Evolutionary conservation across 2,797 vertebrate genomes (phyloP), one percentile per base, ranked within the genome.

Genomic region (Uromys caudimaculatus): DNA sequence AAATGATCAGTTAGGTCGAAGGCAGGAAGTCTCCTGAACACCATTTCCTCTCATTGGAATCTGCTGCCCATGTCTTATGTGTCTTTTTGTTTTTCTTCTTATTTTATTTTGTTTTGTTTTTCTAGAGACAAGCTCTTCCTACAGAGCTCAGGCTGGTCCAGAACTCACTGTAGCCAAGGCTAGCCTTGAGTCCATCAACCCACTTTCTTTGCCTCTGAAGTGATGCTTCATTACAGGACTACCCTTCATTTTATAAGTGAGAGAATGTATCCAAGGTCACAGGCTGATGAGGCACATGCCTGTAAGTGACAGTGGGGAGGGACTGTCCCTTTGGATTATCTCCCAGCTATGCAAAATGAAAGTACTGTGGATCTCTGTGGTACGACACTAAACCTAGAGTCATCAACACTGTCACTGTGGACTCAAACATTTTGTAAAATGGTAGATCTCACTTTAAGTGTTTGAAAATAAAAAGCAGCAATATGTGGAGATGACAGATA

Each of bases 91-190:
- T 75, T 38, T 62, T 47, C 7, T 27, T 75, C 38, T 76, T 52
- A 6, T 50, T 38, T 69, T 50, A 6, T 47, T 75, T 58, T 83
- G 56, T 64, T 85, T 67, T 84, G 10, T 64, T 35, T 85, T n/a
- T 24, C 9, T 67, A 69, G 58, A 78, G 32, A 78, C 8, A 52
- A 35, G 41, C 14, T 16, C 44, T 78, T 76, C 23, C 29, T 35
- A 13, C 60, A 47, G 29, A 47, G 19, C 4, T 19, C 13, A 14
- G 38, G 41, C 29, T 60, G 12, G 7, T 29, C 41, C 73, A 35
- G 38, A 89, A 62, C 35, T 54, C 64, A 86, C 35, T 54, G 64
- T 86, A 71, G 47, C 84, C 47, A 23, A 87, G 64, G 64, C 47
- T 54, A 54, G 32, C 13, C 47, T 86, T 69, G 84, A 86, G 38